Percentiles rank a stretch among this genome's conserved stretches.
These are phyloP conservation scores for Platycheirus rosarum DNA, from an alignment of 2,888 invertebrate species.

Conservation along the genomic window DNA sequence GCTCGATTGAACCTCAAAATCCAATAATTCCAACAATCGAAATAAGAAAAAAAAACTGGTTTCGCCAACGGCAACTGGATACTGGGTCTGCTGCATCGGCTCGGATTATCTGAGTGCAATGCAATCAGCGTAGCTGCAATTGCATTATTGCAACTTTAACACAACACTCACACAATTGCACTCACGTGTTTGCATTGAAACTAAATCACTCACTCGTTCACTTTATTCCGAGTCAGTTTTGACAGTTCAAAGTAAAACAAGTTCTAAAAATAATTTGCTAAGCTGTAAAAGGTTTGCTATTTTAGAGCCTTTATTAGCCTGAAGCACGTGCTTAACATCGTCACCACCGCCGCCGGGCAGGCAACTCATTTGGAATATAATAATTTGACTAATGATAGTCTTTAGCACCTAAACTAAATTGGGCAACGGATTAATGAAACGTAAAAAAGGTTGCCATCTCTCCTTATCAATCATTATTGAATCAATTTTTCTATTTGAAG, in stretches of 20 bases:
- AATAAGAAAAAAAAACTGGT: conserved; percentile 42
- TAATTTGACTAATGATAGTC: neutral
- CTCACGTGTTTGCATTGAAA: conserved; percentile 50
- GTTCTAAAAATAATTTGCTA: conserved; percentile 6
- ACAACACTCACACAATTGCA: conserved; percentile 33
- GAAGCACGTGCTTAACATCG: conserved; percentile 23
- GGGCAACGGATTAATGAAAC: no score
- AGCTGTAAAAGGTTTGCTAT: neutral
- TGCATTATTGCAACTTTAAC: no score
- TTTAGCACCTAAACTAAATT: conserved; percentile 18
- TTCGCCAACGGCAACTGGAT: conserved; percentile 32
- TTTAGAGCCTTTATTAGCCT: neutral
- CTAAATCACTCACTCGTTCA: neutral
- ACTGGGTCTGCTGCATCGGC: conserved; percentile 43
- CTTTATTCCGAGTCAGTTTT: no score
- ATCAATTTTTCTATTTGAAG: no score
- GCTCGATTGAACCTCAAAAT: conserved; percentile 65
- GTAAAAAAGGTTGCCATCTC: no score
- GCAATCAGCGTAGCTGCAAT: conserved; percentile 2
- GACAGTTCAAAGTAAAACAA: conserved; percentile 10
- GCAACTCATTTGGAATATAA: neutral
- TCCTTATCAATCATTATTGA: no score
- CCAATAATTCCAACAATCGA: conserved; percentile 24
- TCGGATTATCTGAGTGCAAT: neutral
- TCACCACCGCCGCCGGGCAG: no score